Base-by-base conservation (phyloP, 2,113 vertebrate species). In the Microcebus tavaratra region DNA sequence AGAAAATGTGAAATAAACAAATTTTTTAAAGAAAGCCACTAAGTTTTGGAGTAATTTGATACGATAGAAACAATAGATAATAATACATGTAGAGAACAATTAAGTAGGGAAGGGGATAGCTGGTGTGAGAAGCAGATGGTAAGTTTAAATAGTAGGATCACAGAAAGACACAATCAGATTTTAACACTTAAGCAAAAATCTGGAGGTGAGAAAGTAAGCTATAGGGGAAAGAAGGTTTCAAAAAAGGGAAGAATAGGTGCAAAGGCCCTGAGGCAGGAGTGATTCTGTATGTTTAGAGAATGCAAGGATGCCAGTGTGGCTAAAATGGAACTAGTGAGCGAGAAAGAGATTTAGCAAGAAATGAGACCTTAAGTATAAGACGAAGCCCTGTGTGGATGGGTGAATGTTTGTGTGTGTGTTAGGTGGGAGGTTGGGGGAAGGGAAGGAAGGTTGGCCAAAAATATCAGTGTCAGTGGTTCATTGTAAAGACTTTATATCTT, bases 241-340 rank as follows among this genome's bases (percentile, higher is more conserved):
- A 34, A 83, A 31, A 65, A 92, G 67, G 8, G 50, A 83, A 94
- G 48, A 91, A 57, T 2, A 72, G 29, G 15, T 59, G 39, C 36
- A 84, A 90, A 85, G 0, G 7, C 29, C 12, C 21, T 34, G 18
- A 65, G 50, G 65, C 23, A 57, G 65, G 36, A 48, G 39, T 76
- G 63, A 70, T 93, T 97, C n/a, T 93, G 15, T 36, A 63, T 57
- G 25, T 42, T 50, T 48, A 91, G 53, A 92, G 61, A 87, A 76
- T 10, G 1, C 4, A 88, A 95, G 34, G 17, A 25, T 72, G 3
- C 3, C 25, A 88, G 12, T 59, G 36, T 29, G 36, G 34, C 36
- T 72, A 57, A 81, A 36, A 61, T 48, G 55, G 2, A 88, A 53
- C n/a, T 21, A n/a, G 7, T 70, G n/a, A 92, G 73, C 59, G 5